Evolutionary conservation across 2,888 invertebrate species (phyloP).

Genomic region (Amphipyra berbera): DNA sequence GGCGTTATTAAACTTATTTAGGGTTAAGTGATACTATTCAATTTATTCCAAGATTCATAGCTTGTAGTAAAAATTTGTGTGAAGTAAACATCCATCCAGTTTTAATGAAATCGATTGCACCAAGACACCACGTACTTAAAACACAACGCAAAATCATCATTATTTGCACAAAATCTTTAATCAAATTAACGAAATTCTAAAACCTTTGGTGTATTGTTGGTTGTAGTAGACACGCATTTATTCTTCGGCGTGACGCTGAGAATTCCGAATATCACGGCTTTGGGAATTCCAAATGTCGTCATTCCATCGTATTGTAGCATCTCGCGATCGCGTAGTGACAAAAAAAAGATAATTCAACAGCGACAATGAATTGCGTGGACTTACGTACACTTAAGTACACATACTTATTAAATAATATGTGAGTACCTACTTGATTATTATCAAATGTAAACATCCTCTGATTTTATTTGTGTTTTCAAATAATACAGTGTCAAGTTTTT

Average conservation of each 20-base stretch:
- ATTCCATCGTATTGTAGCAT: constrained; percentile 29
- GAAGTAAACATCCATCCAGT: too few relatives aligned
- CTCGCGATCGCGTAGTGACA: constrained; percentile 40
- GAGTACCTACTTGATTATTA: constrained; percentile 27
- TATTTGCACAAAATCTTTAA: constrained; percentile 19
- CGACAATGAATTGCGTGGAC: constrained; percentile 22
- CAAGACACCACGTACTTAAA: neutral
- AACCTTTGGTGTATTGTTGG: neutral
- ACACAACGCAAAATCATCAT: neutral
- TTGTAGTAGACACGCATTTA: constrained; percentile 5
- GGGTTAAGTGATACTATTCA: too few relatives aligned
- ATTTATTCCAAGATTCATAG: too few relatives aligned
- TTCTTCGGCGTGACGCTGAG: constrained; percentile 30
- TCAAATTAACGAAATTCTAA: constrained; percentile 30
- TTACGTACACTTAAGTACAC: constrained; percentile 35
- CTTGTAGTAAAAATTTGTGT: too few relatives aligned
- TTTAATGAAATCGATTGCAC: too few relatives aligned
- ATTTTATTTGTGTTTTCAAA: neutral
- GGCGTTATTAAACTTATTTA: neutral
- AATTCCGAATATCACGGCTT: constrained; percentile 45
- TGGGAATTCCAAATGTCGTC: constrained; percentile 62
- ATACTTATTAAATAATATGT: constrained; percentile 14
- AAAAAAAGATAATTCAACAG: constrained; percentile 46
- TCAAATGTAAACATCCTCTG: constrained; percentile 5
- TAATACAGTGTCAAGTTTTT: too few relatives aligned